phyloP scores from a whole-genome alignment of 2,113 vertebrate genomes.

The Okapia johnstoni region DNA sequence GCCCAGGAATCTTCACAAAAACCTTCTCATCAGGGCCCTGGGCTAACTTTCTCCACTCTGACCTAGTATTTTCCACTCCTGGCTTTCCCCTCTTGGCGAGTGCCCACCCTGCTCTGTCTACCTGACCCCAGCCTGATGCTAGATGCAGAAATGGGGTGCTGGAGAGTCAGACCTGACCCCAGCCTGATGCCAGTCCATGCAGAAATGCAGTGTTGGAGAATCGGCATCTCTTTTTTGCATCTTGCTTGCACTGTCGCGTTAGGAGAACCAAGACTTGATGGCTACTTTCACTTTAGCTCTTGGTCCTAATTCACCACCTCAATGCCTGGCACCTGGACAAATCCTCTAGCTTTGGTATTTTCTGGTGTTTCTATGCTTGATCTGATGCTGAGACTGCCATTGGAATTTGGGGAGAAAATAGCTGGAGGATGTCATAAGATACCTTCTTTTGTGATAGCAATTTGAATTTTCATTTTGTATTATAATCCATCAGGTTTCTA shows the following conservation, averaged over 20 bases:
- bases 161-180: background rate
- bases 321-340: too few species aligned
- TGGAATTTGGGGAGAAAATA: background rate
- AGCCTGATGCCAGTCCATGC: background rate
- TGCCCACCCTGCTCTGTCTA: background rate
- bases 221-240: background rate
- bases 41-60: background rate
- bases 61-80: background rate
- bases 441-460: background rate
- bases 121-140: background rate
- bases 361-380: background rate
- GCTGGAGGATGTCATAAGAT: background rate
- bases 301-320: background rate
- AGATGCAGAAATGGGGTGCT: background rate
- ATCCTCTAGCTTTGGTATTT: background rate
- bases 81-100: background rate
- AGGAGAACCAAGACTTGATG: too few species aligned
- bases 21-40: background rate
- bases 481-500: background rate
- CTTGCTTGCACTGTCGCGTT: background rate
- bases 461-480: background rate
- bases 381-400: background rate
- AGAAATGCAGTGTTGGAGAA: fast-evolving
- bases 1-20: background rate
- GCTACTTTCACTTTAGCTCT: background rate